Percentiles rank a stretch among this genome's conserved stretches.
phyloP scores from a whole-genome alignment of 2,888 invertebrate species.

The Melinaea marsaeus region DNA sequence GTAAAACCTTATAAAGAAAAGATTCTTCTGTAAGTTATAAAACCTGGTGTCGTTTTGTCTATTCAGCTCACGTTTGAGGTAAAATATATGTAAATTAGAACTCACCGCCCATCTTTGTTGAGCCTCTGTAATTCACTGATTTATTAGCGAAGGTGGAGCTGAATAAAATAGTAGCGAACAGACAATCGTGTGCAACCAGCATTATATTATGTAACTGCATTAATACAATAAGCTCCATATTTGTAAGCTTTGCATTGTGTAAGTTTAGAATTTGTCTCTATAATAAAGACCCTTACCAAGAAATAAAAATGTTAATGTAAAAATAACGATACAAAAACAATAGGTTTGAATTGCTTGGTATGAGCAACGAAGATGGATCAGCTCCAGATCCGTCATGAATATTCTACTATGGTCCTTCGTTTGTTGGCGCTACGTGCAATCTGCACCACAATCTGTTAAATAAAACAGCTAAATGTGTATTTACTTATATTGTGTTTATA shows the following conservation, averaged over 20 bases:
- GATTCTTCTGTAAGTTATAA: slow-evolving; percentile 10
- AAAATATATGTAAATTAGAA: slow-evolving; percentile 46
- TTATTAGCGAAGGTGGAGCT: slow-evolving; percentile 44
- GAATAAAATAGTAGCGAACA: slow-evolving; percentile 18
- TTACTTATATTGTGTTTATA: too few species aligned
- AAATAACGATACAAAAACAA: too few species aligned
- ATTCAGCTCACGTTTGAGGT: slow-evolving; percentile 28
- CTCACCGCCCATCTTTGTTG: slow-evolving; percentile 39
- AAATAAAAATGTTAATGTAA: too few species aligned
- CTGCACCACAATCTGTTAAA: too few species aligned
- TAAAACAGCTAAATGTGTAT: too few species aligned
- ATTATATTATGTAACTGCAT: slow-evolving; percentile 7
- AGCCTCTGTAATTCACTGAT: slow-evolving; percentile 53
- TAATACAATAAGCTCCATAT: not conserved
- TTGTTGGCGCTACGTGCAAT: slow-evolving; percentile 4
- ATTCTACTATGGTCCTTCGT: slow-evolving; percentile 17
- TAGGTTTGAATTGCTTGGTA: not conserved
- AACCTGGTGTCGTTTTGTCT: slow-evolving; percentile 12
- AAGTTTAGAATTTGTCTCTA: too few species aligned
- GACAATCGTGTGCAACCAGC: slow-evolving; percentile 20
- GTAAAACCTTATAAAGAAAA: not conserved
- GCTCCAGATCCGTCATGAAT: slow-evolving; percentile 13
- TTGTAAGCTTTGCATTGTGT: too few species aligned
- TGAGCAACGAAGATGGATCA: slow-evolving; percentile 15
- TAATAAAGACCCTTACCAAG: too few species aligned